These are phyloP conservation scores for Diachasma alloeum DNA, from an alignment of 1,140 invertebrate genomes.

Conservation along the genomic window DNA sequence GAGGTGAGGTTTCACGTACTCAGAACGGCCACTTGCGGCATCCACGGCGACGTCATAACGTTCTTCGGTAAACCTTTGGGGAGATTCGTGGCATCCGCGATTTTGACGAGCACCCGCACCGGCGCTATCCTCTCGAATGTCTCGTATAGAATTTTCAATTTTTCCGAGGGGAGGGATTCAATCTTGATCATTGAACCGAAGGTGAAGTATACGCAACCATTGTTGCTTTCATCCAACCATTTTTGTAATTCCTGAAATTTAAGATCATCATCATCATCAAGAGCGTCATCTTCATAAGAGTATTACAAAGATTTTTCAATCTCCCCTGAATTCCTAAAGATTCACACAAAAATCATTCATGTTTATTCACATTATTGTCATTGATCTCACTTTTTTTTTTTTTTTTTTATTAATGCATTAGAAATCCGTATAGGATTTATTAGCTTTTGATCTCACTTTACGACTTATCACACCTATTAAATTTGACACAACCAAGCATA, in stretches of 20 bases:
- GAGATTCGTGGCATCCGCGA: conserved; percentile 53
- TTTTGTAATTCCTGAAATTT: conserved; percentile 63
- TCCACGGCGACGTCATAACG: conserved; percentile 68
- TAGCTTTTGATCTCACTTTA: too few species aligned
- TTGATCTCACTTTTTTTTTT: too few species aligned
- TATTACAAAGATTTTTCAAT: too few species aligned
- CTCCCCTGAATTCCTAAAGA: too few species aligned
- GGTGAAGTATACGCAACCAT: conserved; percentile 61
- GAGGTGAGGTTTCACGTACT: too few species aligned
- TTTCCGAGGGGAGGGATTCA: conserved; percentile 49
- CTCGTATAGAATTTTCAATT: conserved; percentile 57
- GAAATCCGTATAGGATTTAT: too few species aligned
- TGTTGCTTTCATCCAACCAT: conserved; percentile 63
- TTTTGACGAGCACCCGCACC: conserved; percentile 68
- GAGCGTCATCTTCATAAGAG: too few species aligned
- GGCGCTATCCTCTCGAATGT: conserved; percentile 67
- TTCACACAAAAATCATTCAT: too few species aligned
- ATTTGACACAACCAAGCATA: too few species aligned
- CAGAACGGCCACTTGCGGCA: conserved; percentile 72
- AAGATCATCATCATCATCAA: neutral
- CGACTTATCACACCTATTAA: too few species aligned
- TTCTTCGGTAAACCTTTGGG: conserved; percentile 61
- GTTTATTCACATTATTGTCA: too few species aligned
- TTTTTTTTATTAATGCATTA: too few species aligned
- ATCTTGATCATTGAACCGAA: conserved; percentile 58